Evolutionary conservation across 92 coral and sea anemone species (phyloP).

Genomic region (Parazoanthus atlanticus): DNA sequence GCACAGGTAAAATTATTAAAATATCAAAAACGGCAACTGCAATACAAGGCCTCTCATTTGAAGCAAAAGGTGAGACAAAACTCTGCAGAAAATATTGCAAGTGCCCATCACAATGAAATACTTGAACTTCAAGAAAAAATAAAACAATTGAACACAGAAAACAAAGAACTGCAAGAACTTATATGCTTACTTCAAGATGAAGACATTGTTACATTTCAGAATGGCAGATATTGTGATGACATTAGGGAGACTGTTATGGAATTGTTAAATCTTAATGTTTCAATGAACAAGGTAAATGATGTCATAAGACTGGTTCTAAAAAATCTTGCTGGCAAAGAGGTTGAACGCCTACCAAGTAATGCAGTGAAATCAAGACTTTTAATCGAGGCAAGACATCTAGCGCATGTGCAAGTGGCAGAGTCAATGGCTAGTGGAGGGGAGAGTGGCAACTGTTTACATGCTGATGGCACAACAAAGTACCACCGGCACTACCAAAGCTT

Average conservation of each 20-base stretch:
- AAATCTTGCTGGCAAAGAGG: not conserved
- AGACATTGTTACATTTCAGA: not conserved
- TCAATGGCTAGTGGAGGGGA: constrained; percentile 24
- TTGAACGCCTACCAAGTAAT: constrained; percentile 16
- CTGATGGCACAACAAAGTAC: constrained; percentile 32
- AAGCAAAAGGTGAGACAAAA: constrained; percentile 11
- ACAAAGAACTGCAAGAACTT: not conserved
- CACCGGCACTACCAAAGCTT: constrained; percentile 24
- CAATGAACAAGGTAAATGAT: constrained; percentile 10
- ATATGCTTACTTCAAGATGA: constrained; percentile 4
- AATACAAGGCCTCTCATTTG: not conserved
- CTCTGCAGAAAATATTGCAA: not conserved
- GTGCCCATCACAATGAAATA: not conserved
- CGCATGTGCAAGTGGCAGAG: constrained; percentile 10
- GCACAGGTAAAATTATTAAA: not conserved
- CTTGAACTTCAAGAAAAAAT: not conserved
- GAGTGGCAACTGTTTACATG: constrained; percentile 14
- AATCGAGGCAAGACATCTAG: not conserved
- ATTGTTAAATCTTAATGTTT: not conserved
- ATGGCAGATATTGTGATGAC: not conserved
- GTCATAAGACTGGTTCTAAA: not conserved
- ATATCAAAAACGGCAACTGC: not conserved
- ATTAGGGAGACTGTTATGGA: not conserved
- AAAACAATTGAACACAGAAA: constrained; percentile 1
- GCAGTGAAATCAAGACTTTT: constrained; percentile 6